These are phyloP conservation scores for Coenonympha arcania DNA, from an alignment of 2,888 invertebrate genomes.

Conservation along the genomic window DNA sequence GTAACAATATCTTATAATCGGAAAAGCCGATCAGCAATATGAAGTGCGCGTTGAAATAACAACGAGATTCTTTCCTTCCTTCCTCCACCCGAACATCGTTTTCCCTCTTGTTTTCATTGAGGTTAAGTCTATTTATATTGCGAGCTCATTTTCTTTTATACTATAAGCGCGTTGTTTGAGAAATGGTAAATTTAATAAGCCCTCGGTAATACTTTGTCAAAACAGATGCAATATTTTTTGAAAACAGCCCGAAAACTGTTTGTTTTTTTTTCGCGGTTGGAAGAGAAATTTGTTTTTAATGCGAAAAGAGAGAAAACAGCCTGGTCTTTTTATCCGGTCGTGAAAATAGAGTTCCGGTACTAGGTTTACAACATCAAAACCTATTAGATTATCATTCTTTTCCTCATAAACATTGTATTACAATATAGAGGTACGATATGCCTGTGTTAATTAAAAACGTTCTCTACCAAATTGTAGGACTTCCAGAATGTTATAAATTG, in stretches of 20 bases:
- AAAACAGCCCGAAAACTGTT: background rate
- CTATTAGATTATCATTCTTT: background rate
- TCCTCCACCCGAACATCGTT: slow-evolving; percentile 1
- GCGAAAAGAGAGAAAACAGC: background rate
- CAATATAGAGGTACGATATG: no score
- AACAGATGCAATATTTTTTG: background rate
- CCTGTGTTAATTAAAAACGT: no score
- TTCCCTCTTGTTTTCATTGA: slow-evolving; percentile 19
- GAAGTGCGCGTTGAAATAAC: slow-evolving; percentile 42
- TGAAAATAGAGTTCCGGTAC: background rate
- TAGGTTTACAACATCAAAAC: background rate
- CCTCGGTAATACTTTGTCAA: slow-evolving; percentile 1
- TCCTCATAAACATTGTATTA: no score
- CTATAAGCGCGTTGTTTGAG: slow-evolving; percentile 4
- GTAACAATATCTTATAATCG: slow-evolving; percentile 28
- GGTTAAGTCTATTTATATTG: slow-evolving; percentile 20
- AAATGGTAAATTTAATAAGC: slow-evolving; percentile 7
- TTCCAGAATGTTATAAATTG: no score
- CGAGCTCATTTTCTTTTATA: slow-evolving; percentile 16
- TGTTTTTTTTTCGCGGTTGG: background rate
- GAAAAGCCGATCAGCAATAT: slow-evolving; percentile 26
- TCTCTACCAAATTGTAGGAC: no score
- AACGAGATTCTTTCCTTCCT: slow-evolving; percentile 38
- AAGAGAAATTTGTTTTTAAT: background rate
- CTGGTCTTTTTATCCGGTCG: background rate